Conservation (phyloP, 2,888 invertebrate species). For the Lissonota sp. region DNA sequence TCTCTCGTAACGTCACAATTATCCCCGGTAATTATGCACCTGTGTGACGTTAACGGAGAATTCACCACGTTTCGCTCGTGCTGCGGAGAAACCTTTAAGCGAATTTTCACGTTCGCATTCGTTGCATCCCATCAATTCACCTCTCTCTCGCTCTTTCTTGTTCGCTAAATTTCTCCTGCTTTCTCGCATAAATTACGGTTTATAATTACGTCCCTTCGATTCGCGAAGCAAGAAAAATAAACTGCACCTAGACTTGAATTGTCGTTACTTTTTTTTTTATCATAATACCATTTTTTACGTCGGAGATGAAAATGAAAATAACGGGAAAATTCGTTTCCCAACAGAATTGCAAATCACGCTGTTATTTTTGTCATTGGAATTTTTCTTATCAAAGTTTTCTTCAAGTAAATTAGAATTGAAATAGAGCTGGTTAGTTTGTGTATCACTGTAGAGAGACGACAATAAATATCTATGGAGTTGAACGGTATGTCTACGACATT, state of each 20-base stretch:
- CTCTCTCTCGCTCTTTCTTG: constrained; percentile 6
- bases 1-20: constrained; percentile 43
- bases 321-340: no score
- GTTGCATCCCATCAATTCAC: background rate
- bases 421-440: background rate
- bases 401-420: background rate
- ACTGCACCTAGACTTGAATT: no score
- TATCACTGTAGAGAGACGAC: background rate
- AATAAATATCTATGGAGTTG: constrained; percentile 24
- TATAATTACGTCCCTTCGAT: background rate
- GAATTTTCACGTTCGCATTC: constrained; percentile 20
- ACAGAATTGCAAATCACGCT: no score
- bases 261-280: no score
- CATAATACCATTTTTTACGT: no score
- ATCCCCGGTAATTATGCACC: constrained; percentile 51
- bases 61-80: constrained; percentile 25
- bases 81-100: constrained; percentile 31
- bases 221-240: no score
- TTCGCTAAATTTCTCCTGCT: constrained; percentile 36
- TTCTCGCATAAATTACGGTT: background rate
- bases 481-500: background rate
- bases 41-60: constrained; percentile 37
- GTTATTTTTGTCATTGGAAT: no score
- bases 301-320: no score
- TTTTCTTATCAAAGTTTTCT: no score